phyloP scores from a whole-genome alignment of 2,888 invertebrate species.

The Lepidochitona cinerea region DNA sequence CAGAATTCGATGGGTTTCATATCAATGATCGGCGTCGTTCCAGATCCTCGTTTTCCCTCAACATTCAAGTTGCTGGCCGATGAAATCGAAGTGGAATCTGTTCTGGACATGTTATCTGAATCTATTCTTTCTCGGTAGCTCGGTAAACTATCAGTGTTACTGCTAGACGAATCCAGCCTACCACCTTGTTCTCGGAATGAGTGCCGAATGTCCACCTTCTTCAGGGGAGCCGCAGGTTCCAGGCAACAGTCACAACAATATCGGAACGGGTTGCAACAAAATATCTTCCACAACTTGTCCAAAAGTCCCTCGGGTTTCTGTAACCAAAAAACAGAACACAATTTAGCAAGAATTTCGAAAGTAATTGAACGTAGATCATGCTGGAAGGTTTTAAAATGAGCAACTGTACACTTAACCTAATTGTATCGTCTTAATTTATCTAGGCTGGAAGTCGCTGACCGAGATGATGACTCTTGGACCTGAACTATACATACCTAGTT shows the following conservation, averaged over 20 bases:
- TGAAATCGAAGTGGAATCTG: slow-evolving; percentile 54
- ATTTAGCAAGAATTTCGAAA: too few species aligned
- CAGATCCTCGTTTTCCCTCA: slow-evolving; percentile 46
- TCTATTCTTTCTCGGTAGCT: slow-evolving; percentile 58
- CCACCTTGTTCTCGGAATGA: slow-evolving; percentile 53
- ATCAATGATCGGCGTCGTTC: slow-evolving; percentile 67
- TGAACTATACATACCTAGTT: too few species aligned
- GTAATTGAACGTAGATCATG: too few species aligned
- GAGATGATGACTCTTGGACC: too few species aligned
- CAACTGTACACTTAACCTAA: too few species aligned
- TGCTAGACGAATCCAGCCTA: slow-evolving; percentile 54
- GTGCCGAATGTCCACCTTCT: slow-evolving; percentile 64
- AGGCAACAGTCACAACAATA: slow-evolving; percentile 54
- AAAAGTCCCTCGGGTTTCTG: neutral
- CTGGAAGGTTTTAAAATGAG: too few species aligned
- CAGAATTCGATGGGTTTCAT: slow-evolving; percentile 72
- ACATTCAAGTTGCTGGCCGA: slow-evolving; percentile 43
- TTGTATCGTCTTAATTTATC: too few species aligned
- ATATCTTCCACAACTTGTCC: neutral
- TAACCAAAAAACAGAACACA: too few species aligned
- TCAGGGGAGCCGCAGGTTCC: slow-evolving; percentile 31
- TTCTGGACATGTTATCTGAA: slow-evolving; percentile 59
- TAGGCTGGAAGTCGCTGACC: too few species aligned
- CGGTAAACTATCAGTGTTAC: slow-evolving; percentile 46
- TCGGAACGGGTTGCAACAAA: neutral